Conservation (phyloP, 2,113 vertebrate species). For the Oostethus manadensis region DNA sequence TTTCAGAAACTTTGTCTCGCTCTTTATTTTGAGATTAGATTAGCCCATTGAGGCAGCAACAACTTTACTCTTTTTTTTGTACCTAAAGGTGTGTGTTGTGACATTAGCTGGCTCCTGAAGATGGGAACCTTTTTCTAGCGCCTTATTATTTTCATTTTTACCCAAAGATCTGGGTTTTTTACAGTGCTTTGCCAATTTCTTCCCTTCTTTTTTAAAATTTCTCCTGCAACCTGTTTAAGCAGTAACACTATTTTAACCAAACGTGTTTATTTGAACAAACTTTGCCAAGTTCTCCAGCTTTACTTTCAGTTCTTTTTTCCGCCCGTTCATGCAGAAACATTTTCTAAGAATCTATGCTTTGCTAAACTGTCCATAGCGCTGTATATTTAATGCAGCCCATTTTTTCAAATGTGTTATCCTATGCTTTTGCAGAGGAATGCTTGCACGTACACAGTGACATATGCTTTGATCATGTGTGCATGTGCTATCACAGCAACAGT, state of each 20-base stretch:
- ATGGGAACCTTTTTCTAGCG: neutral
- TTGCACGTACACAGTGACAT: constrained; percentile 3
- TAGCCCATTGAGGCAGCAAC: neutral
- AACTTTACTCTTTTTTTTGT: neutral
- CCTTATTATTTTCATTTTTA: neutral
- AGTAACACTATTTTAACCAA: too few species aligned
- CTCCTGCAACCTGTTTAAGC: too few species aligned
- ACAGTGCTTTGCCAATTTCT: too few species aligned
- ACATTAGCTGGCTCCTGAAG: too few species aligned
- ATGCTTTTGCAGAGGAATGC: constrained; percentile 14
- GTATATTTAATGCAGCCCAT: too few species aligned
- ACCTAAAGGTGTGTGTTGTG: neutral
- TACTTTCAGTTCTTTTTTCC: too few species aligned
- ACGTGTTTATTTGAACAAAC: too few species aligned
- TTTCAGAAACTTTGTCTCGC: neutral
- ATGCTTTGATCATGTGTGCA: constrained; percentile 11
- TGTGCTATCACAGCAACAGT: constrained; percentile 77
- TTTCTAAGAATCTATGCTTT: too few species aligned
- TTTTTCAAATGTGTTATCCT: too few species aligned
- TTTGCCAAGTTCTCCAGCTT: constrained; percentile 4
- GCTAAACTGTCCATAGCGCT: too few species aligned
- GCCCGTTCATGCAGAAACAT: too few species aligned
- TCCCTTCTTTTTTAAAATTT: too few species aligned
- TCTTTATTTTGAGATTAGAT: neutral
- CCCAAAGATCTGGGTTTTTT: neutral